These are phyloP conservation scores for Panzeria rudis DNA, from an alignment of 2,888 invertebrate species.

Conservation along the genomic window DNA sequence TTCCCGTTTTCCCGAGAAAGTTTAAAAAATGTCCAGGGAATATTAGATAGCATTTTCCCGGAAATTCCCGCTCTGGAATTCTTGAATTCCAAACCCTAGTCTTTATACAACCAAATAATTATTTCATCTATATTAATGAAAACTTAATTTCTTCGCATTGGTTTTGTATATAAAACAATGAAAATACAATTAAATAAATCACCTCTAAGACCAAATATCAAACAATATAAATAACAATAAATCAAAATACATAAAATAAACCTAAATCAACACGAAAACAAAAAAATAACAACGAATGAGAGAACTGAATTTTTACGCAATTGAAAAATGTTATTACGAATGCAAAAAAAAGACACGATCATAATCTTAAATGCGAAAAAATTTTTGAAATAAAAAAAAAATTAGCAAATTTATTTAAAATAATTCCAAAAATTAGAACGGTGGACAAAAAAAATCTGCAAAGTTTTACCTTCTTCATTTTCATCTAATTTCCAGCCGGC, in stretches of 20 bases:
- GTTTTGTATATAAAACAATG: conserved; percentile 12
- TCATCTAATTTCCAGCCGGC: conserved; percentile 81
- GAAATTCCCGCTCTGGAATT: no score
- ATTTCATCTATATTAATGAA: not conserved
- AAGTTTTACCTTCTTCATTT: conserved; percentile 78
- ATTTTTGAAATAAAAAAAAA: not conserved
- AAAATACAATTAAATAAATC: conserved; percentile 25
- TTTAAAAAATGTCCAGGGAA: no score
- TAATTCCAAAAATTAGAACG: not conserved
- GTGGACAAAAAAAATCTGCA: not conserved
- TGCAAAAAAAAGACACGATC: not conserved
- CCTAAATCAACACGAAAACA: conserved; percentile 6
- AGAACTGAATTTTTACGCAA: conserved; percentile 46
- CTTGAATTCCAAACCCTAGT: no score
- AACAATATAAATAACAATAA: not conserved
- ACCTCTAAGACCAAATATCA: not conserved
- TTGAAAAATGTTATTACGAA: not conserved
- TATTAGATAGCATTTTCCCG: no score
- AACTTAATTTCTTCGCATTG: not conserved
- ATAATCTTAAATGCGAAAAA: not conserved
- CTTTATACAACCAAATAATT: not conserved
- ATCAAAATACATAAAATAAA: conserved; percentile 3
- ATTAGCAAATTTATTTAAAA: not conserved
- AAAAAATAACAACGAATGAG: not conserved
- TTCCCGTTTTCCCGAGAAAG: no score